Evolutionary conservation across 92 coral and sea anemone species (phyloP), one percentile per base, ranked within the genome.

Genomic region (Bergia sp.): DNA sequence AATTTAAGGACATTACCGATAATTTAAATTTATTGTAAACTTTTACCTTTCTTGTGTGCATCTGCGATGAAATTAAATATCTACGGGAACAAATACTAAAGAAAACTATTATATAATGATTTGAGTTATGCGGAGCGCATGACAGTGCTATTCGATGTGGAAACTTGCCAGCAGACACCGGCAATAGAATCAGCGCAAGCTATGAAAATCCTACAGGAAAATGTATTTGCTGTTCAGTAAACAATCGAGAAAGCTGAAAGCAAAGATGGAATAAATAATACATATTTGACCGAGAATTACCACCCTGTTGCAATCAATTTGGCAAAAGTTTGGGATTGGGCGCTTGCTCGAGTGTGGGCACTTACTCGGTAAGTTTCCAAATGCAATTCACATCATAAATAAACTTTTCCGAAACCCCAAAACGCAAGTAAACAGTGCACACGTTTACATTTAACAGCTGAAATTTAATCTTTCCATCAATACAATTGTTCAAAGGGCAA

Each of bases 1-100:
- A 79, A 79, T 79, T 47, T 29, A 79, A 79, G 12, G 64, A 79
- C 83, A 79, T 79, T 79, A 79, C 83, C 66, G 83, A 79, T 79
- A 79, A 29, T 79, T 79, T 79, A 1, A 47, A n/a, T 79, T 79
- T 79, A 79, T 9, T 79, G 64, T 79, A 79, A 79, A 79, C 83
- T 79, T 79, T 29, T 79, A 79, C 83, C 83, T 79, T 79, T 79
- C 83, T 49, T 79, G 83, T 79, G 18, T 79, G 18, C 83, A 79
- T 79, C 83, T 79, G 83, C 3, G 83, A 79, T 79, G 83, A 9
- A 79, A 79, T 79, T 79, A 79, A 79, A 79, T 79, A 79, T 79
- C 5, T 79, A 79, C 83, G 66, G 83, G 83, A 79, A 79, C 83
- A 79, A 79, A 79, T 79, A 79, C 79, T 75, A 75, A 75, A 37